Evolutionary conservation across 2,888 invertebrate species (phyloP).

Genomic region (Diarsia mendica): DNA sequence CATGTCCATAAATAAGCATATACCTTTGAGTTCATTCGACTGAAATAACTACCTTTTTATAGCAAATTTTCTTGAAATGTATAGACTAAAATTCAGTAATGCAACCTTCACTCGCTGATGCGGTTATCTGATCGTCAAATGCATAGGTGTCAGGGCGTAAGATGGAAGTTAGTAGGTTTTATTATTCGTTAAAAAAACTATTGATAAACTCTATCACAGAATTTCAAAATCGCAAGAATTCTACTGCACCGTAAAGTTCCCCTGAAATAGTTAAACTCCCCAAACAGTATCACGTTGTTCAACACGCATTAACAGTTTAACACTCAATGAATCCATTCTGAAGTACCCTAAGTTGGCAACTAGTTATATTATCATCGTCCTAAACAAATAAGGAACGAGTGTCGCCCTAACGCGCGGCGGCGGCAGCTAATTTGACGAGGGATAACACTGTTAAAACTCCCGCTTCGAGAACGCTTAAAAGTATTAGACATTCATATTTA

Average conservation of each 20-base stretch:
- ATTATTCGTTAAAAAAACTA: not conserved
- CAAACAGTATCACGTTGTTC: conserved; percentile 42
- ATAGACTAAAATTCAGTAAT: too few relatives aligned
- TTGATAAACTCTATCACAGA: not conserved
- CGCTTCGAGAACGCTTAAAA: conserved; percentile 61
- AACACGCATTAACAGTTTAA: conserved; percentile 54
- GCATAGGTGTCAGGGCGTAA: too few relatives aligned
- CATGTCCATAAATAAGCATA: not conserved
- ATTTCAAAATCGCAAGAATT: not conserved
- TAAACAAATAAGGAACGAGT: conserved; percentile 73
- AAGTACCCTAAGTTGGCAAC: conserved; percentile 65
- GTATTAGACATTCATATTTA: conserved; percentile 70
- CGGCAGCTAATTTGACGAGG: conserved; percentile 62
- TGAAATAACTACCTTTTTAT: not conserved
- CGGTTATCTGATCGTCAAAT: too few relatives aligned
- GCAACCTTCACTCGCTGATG: too few relatives aligned
- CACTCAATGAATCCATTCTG: conserved; percentile 54
- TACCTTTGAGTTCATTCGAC: not conserved
- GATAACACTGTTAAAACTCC: conserved; percentile 70
- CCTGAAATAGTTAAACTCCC: not conserved
- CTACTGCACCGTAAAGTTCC: not conserved
- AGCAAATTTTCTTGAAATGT: too few relatives aligned
- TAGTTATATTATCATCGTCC: conserved; percentile 72
- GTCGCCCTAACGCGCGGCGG: conserved; percentile 33
- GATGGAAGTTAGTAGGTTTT: not conserved